Evolutionary conservation across 2,113 vertebrate species (phyloP), one percentile per base, ranked within the genome.

Genomic region (Mus pahari): DNA sequence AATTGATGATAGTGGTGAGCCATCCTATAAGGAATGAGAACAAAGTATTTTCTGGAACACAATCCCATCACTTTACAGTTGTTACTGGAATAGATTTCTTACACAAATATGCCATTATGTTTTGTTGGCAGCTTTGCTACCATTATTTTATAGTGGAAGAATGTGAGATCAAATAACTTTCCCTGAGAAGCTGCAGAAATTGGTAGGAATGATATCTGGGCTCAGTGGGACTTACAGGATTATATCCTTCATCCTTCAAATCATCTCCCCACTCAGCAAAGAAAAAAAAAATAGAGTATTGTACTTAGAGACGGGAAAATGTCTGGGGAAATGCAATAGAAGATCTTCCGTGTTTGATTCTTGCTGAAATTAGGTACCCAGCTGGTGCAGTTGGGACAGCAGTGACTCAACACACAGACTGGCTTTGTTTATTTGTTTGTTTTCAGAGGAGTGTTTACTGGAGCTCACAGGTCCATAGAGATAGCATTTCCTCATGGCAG

Each of bases 171-270:
- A 39, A 93, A 94, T 96, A 33, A 71, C 74, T 90, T 87, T 28
- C 75, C 93, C 79, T 70, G 33, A 90, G 70, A 50, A 71, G 36
- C 86, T 92, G 50, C 42, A n/a, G 75, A 97, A 95, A 97, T 64
- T 87, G 70, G 70, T 81, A 71, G 88, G 93, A 93, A 97, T 53
- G 42, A 60, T 96, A 73, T 91, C 74, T 94, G 82, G 28, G 39
- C 20, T 82, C 92, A 91, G 55, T 96, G 78, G 82, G 31, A 48
- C 48, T 86, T 86, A 94, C 81, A 96, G 39, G 10, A 31, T 45
- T 75, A 62, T 79, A 42, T 8, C 48, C 24, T 93, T 89, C 75
- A 42, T 8, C 48, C 24, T 93, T 89, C 75, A 45, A 31, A 78
- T 64, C 22, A 22, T 48, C 12, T 60, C 71, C 0, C 0, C 24